Evolutionary conservation across 2,113 vertebrate genomes (phyloP), one percentile per base, ranked within the genome.

Genomic region (Trichomycterus rosablanca): DNA sequence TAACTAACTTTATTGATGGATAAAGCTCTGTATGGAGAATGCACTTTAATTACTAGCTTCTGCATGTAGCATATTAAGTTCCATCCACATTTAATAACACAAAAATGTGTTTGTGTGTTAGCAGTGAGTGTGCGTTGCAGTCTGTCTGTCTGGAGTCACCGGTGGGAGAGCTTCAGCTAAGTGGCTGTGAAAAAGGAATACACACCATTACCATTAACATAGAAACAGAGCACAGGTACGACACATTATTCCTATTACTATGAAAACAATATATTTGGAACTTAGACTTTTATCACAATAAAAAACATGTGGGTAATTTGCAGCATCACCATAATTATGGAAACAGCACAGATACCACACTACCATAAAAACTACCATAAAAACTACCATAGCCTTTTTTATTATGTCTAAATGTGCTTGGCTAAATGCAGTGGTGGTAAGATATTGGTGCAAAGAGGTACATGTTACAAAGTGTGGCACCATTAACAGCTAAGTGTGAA

Each of bases 121-220:
- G 62, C 12, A 32, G 10, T 3, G 15, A 7, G 8, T 72, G 70
- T 72, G 46, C 53, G 30, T 23, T 67, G 59, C 53, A 51, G 49
- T 23, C 5, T 30, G 59, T 59, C 30, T 49, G 14, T 35, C 19
- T 72, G 18, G 18, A 30, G 40, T 67, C 64, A 2, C 70, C 70
- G 1, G 54, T 72, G 9, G 70, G 70, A 9, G 40, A 72, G 11
- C 48, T 72, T 10, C 23, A 59, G 24, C 46, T 72, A 42, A 62
- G 53, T 7, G 64, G 64, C 8, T 72, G 64, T 54, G 70, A 67
- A 9, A 72, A 42, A 34, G 70, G 64, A 42, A 12, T 63, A 14
- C 70, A 72, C 48, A 67, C 46, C 34, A 58, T 72, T 54, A 15
- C 42, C 12, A 66, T 71, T 19, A 9, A 37, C 35, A 20, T 59